Evolutionary conservation across 2,888 invertebrate species (phyloP), one percentile per base, ranked within the genome.

Genomic region (Callimorpha dominula): DNA sequence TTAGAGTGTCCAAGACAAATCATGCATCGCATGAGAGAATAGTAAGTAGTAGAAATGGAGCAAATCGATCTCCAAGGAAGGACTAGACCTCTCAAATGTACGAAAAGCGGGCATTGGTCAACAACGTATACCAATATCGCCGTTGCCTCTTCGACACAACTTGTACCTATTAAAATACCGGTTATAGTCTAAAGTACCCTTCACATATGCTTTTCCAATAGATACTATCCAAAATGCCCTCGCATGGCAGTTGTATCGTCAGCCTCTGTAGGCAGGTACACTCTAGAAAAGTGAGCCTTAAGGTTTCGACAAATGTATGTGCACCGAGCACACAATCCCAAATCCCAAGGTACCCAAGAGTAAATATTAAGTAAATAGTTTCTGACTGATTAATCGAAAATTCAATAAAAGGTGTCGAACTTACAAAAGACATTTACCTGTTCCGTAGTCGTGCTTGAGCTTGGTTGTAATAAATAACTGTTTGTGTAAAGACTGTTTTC

Each of bases 391-490:
- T n/a, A n/a, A n/a, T n/a, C n/a, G n/a, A n/a, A n/a, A n/a, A n/a
- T n/a, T 31, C 31, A 31, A 31, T 31, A 31, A 31, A 31, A 31
- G 31, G 31, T 31, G 31, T 31, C 31, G 2, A 31, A 31, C 31
- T 46, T 46, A 42, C 6, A 5, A 40, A 42, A n/a, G 7, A n/a
- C 17, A 66, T 7, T 50, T 77, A 93, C 93, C 86, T 87, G 88
- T 74, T 90, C 87, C 57, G 84, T 79, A 54, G 85, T 71, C 31
- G 83, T 72, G 68, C 81, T 89, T 31, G 89, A 71, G 60, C 84
- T 87, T 11, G 92, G 82, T 79, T 94, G 93, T 63, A 94, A 82
- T 4, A 95, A 85, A 74, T 88, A 94, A 79, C 85, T 92, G 75
- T 89, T 92, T 46, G 86, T 79, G 78, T 91, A 94, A 17, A 91